Evolutionary conservation across 2,113 vertebrate genomes (phyloP).

Genomic region (Casuarius casuarius): DNA sequence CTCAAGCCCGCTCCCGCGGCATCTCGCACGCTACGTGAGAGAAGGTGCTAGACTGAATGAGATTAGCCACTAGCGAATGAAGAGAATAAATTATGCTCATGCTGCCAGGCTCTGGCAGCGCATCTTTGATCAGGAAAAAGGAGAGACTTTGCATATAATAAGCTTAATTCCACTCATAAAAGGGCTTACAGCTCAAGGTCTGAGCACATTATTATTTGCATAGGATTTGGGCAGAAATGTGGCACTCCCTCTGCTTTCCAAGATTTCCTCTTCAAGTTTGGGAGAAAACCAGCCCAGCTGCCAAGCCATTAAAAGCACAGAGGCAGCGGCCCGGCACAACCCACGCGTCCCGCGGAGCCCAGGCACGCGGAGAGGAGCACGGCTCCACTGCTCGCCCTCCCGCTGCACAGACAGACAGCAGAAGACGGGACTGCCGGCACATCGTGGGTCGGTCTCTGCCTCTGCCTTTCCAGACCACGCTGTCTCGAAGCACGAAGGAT

Average conservation of each 20-base stretch:
- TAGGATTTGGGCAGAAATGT: background rate
- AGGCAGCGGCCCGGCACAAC: fast-evolving
- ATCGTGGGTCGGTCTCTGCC: background rate
- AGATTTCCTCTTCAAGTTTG: background rate
- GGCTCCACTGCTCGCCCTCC: background rate
- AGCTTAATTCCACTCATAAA: background rate
- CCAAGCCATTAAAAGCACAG: background rate
- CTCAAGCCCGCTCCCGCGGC: background rate
- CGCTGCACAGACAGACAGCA: background rate
- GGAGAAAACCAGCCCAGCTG: background rate
- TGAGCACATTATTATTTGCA: background rate
- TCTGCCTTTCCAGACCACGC: background rate
- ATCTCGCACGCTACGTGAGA: fast-evolving
- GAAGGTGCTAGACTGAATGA: conserved; percentile 5
- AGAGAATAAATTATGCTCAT: background rate
- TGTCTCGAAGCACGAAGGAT: background rate
- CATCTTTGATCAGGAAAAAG: background rate
- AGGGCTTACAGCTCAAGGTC: background rate
- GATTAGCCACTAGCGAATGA: background rate
- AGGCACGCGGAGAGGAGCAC: background rate
- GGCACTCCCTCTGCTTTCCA: background rate
- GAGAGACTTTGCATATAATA: background rate
- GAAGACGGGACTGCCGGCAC: background rate
- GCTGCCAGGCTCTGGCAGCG: background rate
- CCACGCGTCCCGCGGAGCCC: background rate